Base-by-base conservation (phyloP, 2,888 invertebrate genomes). In the Brachyptera risi region DNA sequence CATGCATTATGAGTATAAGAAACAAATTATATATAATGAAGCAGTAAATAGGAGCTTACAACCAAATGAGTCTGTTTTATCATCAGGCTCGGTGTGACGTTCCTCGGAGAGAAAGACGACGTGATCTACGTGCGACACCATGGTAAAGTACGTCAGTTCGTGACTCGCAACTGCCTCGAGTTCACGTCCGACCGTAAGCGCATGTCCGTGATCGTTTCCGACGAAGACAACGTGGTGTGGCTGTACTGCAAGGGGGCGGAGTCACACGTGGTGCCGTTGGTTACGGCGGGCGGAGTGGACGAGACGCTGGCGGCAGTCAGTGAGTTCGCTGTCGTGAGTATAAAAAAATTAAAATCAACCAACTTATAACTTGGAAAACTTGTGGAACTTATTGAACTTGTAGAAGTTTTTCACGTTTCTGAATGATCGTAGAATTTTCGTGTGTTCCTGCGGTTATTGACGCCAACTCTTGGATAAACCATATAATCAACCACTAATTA, bases 111-210 rank as follows among this genome's bases (percentile, higher is more conserved):
- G 9, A 69, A 69, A 21, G 76, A 75, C 42, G 75, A 78, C 42
- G 65, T 69, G 9, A 69, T 80, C 35, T 74, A 75, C 47, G 71
- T 83, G 1, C 74, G 73, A 26, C 71, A 78, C 19, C 71, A 73
- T 15, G 76, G 76, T 5, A 69, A 72, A 11, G 68, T 72, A 60
- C 70, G 75, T 61, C 74, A 76, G 60, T 92, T 82, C 71, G 80
- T 83, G 68, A 78, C 86, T n/a, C 76, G 93, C 54, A 89, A 93
- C 69, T 78, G 87, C 0, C 80, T 96, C 17, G 95, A 96, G 69
- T 96, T 96, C 73, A 91, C 90, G 21, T 91, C 94, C 26, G 90
- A 90, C 71, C 83, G 95, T 26, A 94, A 93, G 73, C 79, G 94
- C 61, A 96, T 96, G 96, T 95, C 95, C 15, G 87, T 95, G 58